Evolutionary conservation across 2,113 vertebrate genomes (phyloP), one percentile per base, ranked within the genome.

Genomic region (Panthera tigris): DNA sequence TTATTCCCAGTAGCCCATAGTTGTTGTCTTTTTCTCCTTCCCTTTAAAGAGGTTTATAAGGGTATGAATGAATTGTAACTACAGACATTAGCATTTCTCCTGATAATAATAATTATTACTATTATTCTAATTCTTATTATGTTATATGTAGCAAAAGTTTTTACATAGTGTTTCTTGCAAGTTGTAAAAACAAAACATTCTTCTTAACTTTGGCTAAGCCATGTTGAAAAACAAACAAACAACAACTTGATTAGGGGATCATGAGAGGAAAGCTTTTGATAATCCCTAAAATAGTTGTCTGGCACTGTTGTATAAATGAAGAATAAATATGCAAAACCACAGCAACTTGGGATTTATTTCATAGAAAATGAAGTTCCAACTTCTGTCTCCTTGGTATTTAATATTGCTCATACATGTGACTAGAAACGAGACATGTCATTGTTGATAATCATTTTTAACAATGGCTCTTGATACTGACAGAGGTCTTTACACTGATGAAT

Each of bases 371-470:
- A 76, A 89, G 18, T 94, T 96, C 1, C 16, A 79, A 52, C 14
- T 96, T 96, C 23, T 1, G 7, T 91, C 21, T 80, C 7, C 50
- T 74, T 93, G 68, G 15, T n/a, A 89, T 41, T 89, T 86, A 86
- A 55, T 91, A 94, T 33, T 83, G 39, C 6, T 83, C 33, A 94
- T 13, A 82, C 2, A 65, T 19, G 39, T 63, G 7, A 91, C 12
- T 65, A 5, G 33, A 96, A 92, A 83, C 11, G n/a, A 97, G 45
- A 89, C 79, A 48, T 73, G 84, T 76, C 52, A 76, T 19, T 65
- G 10, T 82, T 84, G 25, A 95, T 93, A 81, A 95, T 83, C 48
- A 71, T 83, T 45, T 87, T 94, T 92, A 87, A 88, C 29, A 90
- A 88, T 79, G 7, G 5, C 52, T 96, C 33, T 84, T 65, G 74